These are phyloP conservation scores for Apocheima hispidaria DNA, from an alignment of 2,888 invertebrate genomes.

Conservation along the genomic window DNA sequence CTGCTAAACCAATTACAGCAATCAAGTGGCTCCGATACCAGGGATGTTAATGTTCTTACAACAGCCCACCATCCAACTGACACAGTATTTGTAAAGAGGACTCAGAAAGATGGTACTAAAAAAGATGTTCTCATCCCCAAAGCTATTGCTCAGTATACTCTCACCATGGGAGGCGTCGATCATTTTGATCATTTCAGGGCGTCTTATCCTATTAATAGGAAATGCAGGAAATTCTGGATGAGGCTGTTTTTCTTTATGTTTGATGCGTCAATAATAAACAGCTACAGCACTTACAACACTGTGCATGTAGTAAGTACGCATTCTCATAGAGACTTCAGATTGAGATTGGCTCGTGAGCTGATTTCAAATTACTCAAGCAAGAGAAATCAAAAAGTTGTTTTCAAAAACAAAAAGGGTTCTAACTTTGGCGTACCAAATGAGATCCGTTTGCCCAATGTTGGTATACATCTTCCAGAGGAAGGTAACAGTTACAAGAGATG, in stretches of 20 bases:
- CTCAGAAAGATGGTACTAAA: slow-evolving; percentile 42
- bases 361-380: slow-evolving; percentile 27
- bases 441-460: slow-evolving; percentile 53
- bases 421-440: slow-evolving; percentile 53
- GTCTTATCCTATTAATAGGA: slow-evolving; percentile 28
- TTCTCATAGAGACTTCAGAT: slow-evolving; percentile 41
- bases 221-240: slow-evolving; percentile 39
- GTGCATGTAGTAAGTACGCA: slow-evolving; percentile 31
- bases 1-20: slow-evolving; percentile 47
- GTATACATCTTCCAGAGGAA: slow-evolving; percentile 52
- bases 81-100: slow-evolving; percentile 36
- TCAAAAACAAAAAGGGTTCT: slow-evolving; percentile 45
- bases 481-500: slow-evolving; percentile 51
- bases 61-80: slow-evolving; percentile 48
- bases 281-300: slow-evolving; percentile 45
- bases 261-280: slow-evolving; percentile 46
- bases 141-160: slow-evolving; percentile 41
- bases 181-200: slow-evolving; percentile 35
- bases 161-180: slow-evolving; percentile 43
- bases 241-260: slow-evolving; percentile 40
- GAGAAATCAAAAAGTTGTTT: slow-evolving; percentile 23
- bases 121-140: slow-evolving; percentile 37
- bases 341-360: slow-evolving; percentile 38
- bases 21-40: slow-evolving; percentile 52
- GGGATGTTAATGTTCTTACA: slow-evolving; percentile 45